Conservation (phyloP, 2,797 vertebrate species). For the Cygnus olor region DNA sequence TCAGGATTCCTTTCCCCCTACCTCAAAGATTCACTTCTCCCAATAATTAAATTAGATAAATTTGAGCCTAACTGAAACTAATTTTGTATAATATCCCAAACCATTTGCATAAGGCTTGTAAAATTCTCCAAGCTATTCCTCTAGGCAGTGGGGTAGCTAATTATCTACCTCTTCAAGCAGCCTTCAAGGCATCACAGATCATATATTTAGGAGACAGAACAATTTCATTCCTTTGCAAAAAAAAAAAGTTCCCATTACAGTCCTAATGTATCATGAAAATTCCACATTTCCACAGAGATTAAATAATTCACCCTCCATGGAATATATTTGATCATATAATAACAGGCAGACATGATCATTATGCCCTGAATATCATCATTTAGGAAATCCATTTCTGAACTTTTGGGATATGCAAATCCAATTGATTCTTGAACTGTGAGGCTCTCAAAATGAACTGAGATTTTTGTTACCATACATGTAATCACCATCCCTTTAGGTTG, state of each 20-base stretch:
- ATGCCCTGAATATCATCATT: constrained; percentile 71
- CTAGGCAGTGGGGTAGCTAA: constrained; percentile 77
- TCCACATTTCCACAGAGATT: constrained; percentile 68
- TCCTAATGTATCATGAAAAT: constrained; percentile 69
- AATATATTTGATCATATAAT: constrained; percentile 68
- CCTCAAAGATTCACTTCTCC: constrained; percentile 71
- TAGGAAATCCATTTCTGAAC: constrained; percentile 77
- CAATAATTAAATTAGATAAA: constrained; percentile 80
- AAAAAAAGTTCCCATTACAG: constrained; percentile 57
- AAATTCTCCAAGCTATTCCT: constrained; percentile 78
- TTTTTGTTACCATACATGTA: constrained; percentile 32
- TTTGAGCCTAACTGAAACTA: constrained; percentile 77
- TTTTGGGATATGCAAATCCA: constrained; percentile 76
- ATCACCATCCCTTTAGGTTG: background rate
- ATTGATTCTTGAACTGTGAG: constrained; percentile 71
- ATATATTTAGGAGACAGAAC: constrained; percentile 66
- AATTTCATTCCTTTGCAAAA: constrained; percentile 66
- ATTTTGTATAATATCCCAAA: constrained; percentile 79
- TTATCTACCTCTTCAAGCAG: constrained; percentile 76
- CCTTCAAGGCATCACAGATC: constrained; percentile 74
- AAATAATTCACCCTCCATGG: constrained; percentile 65
- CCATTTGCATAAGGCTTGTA: constrained; percentile 74
- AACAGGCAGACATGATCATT: constrained; percentile 70
- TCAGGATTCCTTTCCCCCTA: constrained; percentile 53
- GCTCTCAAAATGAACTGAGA: constrained; percentile 56